Evolutionary conservation across 2,888 invertebrate genomes (phyloP), one percentile per base, ranked within the genome.

Genomic region (Arenicola marina): DNA sequence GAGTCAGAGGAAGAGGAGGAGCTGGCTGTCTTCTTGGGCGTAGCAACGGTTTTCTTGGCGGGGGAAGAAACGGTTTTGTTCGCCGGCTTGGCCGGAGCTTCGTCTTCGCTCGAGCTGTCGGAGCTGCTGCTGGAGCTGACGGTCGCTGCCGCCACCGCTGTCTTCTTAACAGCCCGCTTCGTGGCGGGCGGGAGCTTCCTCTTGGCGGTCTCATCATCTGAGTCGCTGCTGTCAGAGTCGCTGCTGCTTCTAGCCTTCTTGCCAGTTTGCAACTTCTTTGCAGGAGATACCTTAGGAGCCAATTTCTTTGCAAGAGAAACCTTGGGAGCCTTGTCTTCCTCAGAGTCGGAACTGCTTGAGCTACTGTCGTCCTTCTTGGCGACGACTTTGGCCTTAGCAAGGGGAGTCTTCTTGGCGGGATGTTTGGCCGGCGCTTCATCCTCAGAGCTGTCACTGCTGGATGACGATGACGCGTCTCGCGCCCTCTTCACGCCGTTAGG

Each of bases 171-270:
- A n/a, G n/a, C n/a, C n/a, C n/a, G n/a, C n/a, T n/a, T n/a, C 38
- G 38, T 11, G 11, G 11, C 18, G 11, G 38, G 38, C 24, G 48
- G 11, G 18, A 70, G 67, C 43, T 70, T 70, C 32, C 56, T 48
- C 48, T 48, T 48, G 48, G 48, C 18, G 24, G 48, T 24, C 24
- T 48, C 48, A 24, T 48, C 48, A n/a, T 24, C 48, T 7, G n/a
- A 21, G 7, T 11, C 11, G 26, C 48, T 48, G 7, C 24, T 24
- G 26, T 24, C 24, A 7, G 15, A 11, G 24, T 11, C 15, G 24
- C 48, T 48, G 48, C 48, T 48, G 48, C 48, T 48, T 7, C 18
- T 38, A 11, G 38, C 38, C 18, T 11, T 38, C 18, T 38, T 38
- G 11, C 18, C 18, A 15, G 38, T 11, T 38, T 11, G 11, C 38